These are phyloP conservation scores for Scomber japonicus DNA, from an alignment of 2,113 vertebrate genomes.

Conservation along the genomic window DNA sequence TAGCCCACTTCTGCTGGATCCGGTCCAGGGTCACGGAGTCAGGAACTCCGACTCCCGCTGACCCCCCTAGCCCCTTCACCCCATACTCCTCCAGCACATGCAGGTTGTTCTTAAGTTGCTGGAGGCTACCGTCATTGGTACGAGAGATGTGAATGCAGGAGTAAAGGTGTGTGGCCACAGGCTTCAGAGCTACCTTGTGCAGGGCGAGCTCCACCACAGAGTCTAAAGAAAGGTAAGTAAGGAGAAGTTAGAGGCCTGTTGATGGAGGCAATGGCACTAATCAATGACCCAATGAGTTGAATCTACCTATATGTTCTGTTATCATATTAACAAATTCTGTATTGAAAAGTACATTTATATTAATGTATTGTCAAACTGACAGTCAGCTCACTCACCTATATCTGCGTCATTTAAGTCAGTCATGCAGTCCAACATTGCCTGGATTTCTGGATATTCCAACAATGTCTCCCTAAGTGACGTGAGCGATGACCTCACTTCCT, in stretches of 20 bases:
- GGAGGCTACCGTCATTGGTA: slow-evolving; percentile 71
- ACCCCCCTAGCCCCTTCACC: slow-evolving; percentile 79
- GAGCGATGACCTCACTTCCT: slow-evolving; percentile 88
- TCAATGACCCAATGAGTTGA: not conserved
- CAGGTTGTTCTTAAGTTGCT: slow-evolving; percentile 76
- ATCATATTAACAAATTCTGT: not conserved
- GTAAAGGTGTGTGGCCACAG: slow-evolving; percentile 84
- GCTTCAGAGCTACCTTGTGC: slow-evolving; percentile 89
- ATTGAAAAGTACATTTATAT: not conserved
- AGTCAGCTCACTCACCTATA: slow-evolving; percentile 74
- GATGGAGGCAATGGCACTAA: not conserved
- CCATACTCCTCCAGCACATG: slow-evolving; percentile 57
- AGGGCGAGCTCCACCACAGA: slow-evolving; percentile 85
- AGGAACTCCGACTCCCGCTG: slow-evolving; percentile 77
- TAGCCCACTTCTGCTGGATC: slow-evolving; percentile 84
- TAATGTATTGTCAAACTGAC: not conserved
- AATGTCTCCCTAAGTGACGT: slow-evolving; percentile 85
- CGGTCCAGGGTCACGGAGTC: slow-evolving; percentile 82
- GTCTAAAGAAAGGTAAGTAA: slow-evolving; percentile 70
- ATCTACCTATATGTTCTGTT: not conserved
- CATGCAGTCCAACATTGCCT: slow-evolving; percentile 78
- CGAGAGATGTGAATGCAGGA: slow-evolving; percentile 78
- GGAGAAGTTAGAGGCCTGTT: not conserved
- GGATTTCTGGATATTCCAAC: slow-evolving; percentile 83
- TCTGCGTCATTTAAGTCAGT: slow-evolving; percentile 77